These are phyloP conservation scores for Tachysurus fulvidraco DNA, from an alignment of 2,113 vertebrate genomes.

Conservation along the genomic window DNA sequence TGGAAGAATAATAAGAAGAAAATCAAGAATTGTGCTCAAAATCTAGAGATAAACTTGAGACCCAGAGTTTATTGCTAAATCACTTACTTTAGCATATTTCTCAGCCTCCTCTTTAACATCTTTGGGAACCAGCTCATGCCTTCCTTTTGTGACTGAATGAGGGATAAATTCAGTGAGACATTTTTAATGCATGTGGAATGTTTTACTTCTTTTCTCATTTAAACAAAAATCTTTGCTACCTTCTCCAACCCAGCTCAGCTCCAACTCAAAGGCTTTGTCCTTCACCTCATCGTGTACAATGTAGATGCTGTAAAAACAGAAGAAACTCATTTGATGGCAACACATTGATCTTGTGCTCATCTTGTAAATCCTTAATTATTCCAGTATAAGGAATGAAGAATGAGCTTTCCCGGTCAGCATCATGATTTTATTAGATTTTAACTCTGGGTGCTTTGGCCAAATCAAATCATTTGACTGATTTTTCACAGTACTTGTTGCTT, in stretches of 20 bases:
- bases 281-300: conserved; percentile 99
- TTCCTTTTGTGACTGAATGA: conserved; percentile 85
- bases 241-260: conserved; percentile 99
- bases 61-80: neutral
- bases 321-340: too few relatives aligned
- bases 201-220: neutral
- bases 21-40: neutral
- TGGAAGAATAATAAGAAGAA: conserved; percentile 58
- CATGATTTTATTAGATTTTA: too few relatives aligned
- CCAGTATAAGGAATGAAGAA: neutral
- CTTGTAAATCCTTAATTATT: too few relatives aligned
- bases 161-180: neutral
- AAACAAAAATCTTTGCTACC: conserved; percentile 68
- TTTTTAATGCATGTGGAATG: neutral
- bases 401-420: neutral
- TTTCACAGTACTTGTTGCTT: neutral
- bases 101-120: conserved; percentile 94
- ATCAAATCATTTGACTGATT: neutral
- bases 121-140: conserved; percentile 93
- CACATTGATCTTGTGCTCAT: too few relatives aligned
- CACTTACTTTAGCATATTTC: conserved; percentile 98
- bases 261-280: conserved; percentile 97
- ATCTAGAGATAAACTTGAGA: neutral
- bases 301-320: conserved; percentile 84
- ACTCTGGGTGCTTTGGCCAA: neutral